Percentiles rank a stretch among this genome's conserved stretches.
Conservation (phyloP, 2,113 vertebrate genomes). For the Amazona guildingii region DNA sequence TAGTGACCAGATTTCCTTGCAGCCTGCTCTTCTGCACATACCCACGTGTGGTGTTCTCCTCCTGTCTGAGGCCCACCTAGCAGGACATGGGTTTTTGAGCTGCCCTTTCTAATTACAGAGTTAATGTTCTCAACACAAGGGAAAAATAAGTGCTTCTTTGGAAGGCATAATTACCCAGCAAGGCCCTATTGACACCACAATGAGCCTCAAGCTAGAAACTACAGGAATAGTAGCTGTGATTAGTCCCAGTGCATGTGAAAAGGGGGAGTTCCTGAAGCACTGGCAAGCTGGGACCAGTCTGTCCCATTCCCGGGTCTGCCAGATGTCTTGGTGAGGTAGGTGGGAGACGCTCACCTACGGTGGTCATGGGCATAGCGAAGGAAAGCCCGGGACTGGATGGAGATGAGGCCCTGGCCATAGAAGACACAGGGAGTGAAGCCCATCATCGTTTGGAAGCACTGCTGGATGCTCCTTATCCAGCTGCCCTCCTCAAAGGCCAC, state of each 20-base stretch:
- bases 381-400: slow-evolving; percentile 41
- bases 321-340: rapidly evolving
- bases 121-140: not conserved
- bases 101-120: not conserved
- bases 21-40: not conserved
- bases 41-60: not conserved
- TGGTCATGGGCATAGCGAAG: slow-evolving; percentile 73
- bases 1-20: not conserved
- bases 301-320: not conserved
- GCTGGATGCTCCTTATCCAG: slow-evolving; percentile 68
- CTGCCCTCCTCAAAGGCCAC: slow-evolving; percentile 71
- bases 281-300: not conserved
- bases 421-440: slow-evolving; percentile 78
- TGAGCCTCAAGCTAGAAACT: not conserved
- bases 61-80: not conserved
- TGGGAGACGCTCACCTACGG: slow-evolving; percentile 36
- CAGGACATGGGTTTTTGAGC: not conserved
- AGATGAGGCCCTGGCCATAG: slow-evolving; percentile 71
- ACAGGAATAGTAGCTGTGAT: not conserved
- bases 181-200: not conserved
- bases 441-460: slow-evolving; percentile 59
- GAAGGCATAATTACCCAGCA: not conserved
- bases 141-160: not conserved
- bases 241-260: not conserved
- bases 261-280: not conserved